phyloP scores from a whole-genome alignment of 2,113 vertebrate genomes.

The Lepisosteus osseus region DNA sequence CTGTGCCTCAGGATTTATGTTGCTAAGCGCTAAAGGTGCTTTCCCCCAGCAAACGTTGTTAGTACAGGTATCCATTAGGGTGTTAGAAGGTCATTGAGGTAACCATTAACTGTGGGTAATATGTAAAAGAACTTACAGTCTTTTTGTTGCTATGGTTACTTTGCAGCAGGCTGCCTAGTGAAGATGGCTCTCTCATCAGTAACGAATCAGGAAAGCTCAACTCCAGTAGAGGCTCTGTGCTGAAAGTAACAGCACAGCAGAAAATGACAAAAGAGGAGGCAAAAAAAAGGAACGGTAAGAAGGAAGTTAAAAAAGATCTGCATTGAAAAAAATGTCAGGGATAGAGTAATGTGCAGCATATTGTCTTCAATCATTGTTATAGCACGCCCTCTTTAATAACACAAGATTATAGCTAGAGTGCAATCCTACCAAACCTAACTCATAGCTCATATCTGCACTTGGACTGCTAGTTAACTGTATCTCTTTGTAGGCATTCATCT shows the following conservation, averaged over 20 bases:
- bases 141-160: constrained; percentile 96
- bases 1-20: too few species aligned
- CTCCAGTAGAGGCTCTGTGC: constrained; percentile 74
- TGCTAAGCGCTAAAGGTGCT: neutral
- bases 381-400: too few species aligned
- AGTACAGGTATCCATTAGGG: constrained; percentile 25
- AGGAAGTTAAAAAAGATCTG: constrained; percentile 25
- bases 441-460: too few species aligned
- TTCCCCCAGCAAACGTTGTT: neutral
- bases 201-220: constrained; percentile 88
- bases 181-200: constrained; percentile 93
- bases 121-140: constrained; percentile 63
- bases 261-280: constrained; percentile 85
- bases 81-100: constrained; percentile 43
- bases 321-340: too few species aligned
- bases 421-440: too few species aligned
- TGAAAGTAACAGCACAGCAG: constrained; percentile 82
- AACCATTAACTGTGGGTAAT: constrained; percentile 64
- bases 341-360: too few species aligned
- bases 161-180: constrained; percentile 88
- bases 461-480: too few species aligned
- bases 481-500: too few species aligned
- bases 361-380: too few species aligned
- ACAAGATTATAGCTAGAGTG: too few species aligned
- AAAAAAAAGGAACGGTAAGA: constrained; percentile 86